phyloP scores from a whole-genome alignment of 37 sponge, comb jelly and placozoan genomes.

The Theonella swinhoei region DNA sequence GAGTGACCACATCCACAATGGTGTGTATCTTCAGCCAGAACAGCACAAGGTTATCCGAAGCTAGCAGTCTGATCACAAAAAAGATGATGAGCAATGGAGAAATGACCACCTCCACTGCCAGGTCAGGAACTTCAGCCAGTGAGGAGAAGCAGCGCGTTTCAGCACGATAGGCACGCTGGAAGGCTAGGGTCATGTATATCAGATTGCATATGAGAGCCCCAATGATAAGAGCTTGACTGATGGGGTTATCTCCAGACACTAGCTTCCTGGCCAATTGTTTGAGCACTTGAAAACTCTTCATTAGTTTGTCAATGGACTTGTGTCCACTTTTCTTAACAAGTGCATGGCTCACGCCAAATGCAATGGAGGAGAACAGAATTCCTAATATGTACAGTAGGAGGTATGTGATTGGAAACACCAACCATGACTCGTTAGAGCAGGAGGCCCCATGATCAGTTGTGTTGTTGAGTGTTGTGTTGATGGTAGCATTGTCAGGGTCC shows the following conservation, averaged over 20 bases:
- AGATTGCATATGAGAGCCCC: conserved; percentile 19
- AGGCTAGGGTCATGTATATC: neutral
- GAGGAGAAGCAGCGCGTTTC: neutral
- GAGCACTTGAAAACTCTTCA: neutral
- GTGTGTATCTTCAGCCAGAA: conserved; percentile 64
- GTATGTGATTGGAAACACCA: neutral
- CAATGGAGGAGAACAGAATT: too few relatives aligned
- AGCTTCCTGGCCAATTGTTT: neutral
- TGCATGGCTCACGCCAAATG: too few relatives aligned
- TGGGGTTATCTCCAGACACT: conserved; percentile 16
- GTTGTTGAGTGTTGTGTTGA: too few relatives aligned
- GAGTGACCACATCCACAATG: conserved; percentile 72
- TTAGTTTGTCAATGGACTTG: too few relatives aligned
- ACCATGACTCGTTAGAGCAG: neutral
- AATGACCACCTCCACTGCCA: conserved; percentile 37
- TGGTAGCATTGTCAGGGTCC: too few relatives aligned
- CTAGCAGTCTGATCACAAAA: conserved; percentile 43
- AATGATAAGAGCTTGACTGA: conserved; percentile 29
- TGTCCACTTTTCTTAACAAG: too few relatives aligned
- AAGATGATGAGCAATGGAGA: conserved; percentile 23
- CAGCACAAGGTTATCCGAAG: conserved; percentile 15
- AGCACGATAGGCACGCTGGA: conserved; percentile 18
- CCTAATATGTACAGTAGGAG: neutral
- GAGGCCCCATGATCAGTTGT: too few relatives aligned
- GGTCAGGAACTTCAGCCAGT: neutral